Base-by-base conservation (phyloP, 2,797 vertebrate genomes). In the Phrynocephalus guinanensis region DNA sequence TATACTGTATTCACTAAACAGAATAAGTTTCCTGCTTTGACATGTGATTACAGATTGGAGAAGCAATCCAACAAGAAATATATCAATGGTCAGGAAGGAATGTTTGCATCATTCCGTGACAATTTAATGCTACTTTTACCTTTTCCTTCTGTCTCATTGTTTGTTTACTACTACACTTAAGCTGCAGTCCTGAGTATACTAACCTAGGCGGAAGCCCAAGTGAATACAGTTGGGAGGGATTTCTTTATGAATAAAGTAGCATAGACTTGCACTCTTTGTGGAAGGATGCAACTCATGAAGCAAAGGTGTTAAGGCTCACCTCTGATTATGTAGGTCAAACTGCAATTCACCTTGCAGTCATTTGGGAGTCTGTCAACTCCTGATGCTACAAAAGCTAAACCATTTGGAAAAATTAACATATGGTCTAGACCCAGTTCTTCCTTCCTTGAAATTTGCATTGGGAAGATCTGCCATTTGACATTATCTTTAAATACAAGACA, bases 401-500 rank as follows among this genome's bases (percentile, higher is more conserved):
- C 77, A 82, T 86, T 90, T 82, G 79, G 72, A 87, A 90, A 79
- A 85, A 30, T 60, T 83, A 79, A 81, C 73, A 52, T 85, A 88
- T 56, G 83, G 77, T 71, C 85, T n/a, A 76, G 52, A 81, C 75
- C 28, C 82, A 86, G 52, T 30, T 87, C 52, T 91, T 28, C 6
- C 67, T 81, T 30, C 20, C 63, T 88, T 79, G 48, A 67, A 33
- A 84, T 84, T 71, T 79, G 81, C 67, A 33, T 60, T 75, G 82
- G 70, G 38, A 84, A 67, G 38, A 38, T 75, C 68, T 88, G 67
- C n/a, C 82, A 84, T 68, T 67, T 28, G 11, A 82, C 80, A 52
- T 86, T 82, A 89, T 30, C 50, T 85, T 70, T 67, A 92, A 77
- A 66, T 68, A 63, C 75, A 71, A 88, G 73, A 72, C 87, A 60